These are phyloP conservation scores for Eidolon helvum DNA, from an alignment of 2,113 vertebrate species.

Conservation along the genomic window DNA sequence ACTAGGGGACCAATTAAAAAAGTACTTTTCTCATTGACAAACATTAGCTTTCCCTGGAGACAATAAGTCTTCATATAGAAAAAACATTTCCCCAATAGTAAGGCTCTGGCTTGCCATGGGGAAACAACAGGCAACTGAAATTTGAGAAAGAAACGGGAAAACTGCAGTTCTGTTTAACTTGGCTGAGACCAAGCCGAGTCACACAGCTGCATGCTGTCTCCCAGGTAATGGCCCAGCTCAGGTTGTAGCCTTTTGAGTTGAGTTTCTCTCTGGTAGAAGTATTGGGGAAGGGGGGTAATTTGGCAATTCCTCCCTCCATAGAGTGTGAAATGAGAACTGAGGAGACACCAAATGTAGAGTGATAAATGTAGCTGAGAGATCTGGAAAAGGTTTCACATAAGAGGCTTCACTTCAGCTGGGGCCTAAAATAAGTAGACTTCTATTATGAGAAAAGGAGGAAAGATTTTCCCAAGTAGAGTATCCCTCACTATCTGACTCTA, in stretches of 20 bases:
- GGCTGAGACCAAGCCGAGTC: not conserved
- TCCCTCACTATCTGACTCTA: not conserved
- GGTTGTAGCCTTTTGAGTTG: not conserved
- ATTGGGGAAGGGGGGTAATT: not conserved
- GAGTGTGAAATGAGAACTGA: not conserved
- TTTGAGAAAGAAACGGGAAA: not conserved
- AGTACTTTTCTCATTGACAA: conserved; percentile 65
- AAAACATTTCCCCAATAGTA: not conserved
- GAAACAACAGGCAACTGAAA: not conserved
- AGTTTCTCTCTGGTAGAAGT: not conserved
- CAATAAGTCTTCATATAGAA: conserved; percentile 35
- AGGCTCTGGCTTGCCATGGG: not conserved
- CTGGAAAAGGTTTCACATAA: not conserved
- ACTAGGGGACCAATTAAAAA: conserved; percentile 71
- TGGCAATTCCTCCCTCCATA: not conserved
- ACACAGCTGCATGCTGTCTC: not conserved
- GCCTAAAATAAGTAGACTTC: not conserved
- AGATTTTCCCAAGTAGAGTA: not conserved
- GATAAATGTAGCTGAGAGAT: not conserved
- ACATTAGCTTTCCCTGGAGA: conserved; percentile 70
- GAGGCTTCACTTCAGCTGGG: not conserved
- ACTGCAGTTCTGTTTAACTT: not conserved
- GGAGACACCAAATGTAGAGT: not conserved
- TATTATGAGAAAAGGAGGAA: not conserved
- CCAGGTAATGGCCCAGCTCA: not conserved